Evolutionary conservation across 2,113 vertebrate species (phyloP).

Genomic region (Oreotrochilus melanogaster): DNA sequence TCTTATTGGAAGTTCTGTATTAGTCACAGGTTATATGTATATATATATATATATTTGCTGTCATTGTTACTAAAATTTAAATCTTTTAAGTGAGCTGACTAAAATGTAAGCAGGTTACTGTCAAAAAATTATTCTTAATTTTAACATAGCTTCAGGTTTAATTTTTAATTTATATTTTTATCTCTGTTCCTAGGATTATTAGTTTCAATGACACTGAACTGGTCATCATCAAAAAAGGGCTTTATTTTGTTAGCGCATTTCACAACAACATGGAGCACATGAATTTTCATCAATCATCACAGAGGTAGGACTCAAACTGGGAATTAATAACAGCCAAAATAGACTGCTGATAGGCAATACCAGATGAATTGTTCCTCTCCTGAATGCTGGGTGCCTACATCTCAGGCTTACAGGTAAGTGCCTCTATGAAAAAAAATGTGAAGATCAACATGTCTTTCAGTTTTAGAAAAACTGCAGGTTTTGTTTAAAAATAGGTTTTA

Average conservation of each 20-base stretch:
- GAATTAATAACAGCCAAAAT: background rate
- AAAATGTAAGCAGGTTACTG: background rate
- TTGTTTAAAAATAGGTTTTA: background rate
- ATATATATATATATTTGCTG: too few species aligned
- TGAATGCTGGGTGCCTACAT: background rate
- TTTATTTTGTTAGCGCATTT: background rate
- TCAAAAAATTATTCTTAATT: background rate
- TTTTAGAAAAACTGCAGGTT: background rate
- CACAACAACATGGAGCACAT: background rate
- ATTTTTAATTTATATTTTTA: background rate
- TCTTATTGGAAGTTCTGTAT: background rate
- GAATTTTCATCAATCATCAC: background rate
- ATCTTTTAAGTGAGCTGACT: background rate
- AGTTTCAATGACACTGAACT: fast-evolving
- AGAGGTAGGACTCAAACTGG: background rate
- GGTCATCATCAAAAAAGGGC: background rate
- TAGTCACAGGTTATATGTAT: background rate
- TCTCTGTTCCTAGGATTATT: background rate
- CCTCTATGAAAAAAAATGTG: background rate
- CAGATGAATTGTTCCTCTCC: fast-evolving
- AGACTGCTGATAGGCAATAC: background rate
- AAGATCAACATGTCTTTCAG: background rate
- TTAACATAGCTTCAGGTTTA: background rate
- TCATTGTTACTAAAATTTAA: background rate
- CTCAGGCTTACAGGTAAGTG: background rate